Percentiles rank a stretch among this genome's conserved stretches.
phyloP scores from a whole-genome alignment of 1,140 invertebrate species.

The Aphelinus certus region DNA sequence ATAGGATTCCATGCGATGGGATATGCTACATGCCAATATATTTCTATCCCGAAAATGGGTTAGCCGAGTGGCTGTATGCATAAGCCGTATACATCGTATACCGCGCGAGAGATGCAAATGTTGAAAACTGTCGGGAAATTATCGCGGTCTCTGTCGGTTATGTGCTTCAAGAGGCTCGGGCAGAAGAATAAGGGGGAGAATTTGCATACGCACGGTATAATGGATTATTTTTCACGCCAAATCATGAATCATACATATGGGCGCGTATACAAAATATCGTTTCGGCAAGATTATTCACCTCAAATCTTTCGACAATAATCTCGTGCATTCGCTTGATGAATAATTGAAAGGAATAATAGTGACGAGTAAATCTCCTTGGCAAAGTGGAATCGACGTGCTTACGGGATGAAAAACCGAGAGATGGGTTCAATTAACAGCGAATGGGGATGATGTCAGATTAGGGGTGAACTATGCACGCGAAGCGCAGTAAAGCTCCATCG shows the following conservation, averaged over 20 bases:
- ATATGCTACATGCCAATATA: slow-evolving; percentile 6
- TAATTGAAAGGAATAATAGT: too few relatives aligned
- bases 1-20: not conserved
- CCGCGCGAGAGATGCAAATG: slow-evolving; percentile 1
- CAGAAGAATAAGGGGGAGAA: too few relatives aligned
- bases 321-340: too few relatives aligned
- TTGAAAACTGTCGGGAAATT: slow-evolving; percentile 16
- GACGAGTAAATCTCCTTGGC: too few relatives aligned
- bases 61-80: slow-evolving; percentile 11
- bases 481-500: not conserved
- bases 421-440: not conserved
- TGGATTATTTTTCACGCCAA: too few relatives aligned
- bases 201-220: too few relatives aligned
- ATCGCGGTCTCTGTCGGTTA: not conserved
- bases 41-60: slow-evolving; percentile 24
- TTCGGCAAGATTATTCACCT: too few relatives aligned
- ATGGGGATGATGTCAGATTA: slow-evolving; percentile 5
- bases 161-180: not conserved
- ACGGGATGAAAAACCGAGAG: too few relatives aligned
- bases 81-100: not conserved
- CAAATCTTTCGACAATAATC: too few relatives aligned
- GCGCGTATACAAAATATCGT: too few relatives aligned
- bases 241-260: too few relatives aligned
- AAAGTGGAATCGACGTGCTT: too few relatives aligned
- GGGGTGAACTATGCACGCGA: not conserved